Conservation (phyloP, 2,888 invertebrate species). For the Lordiphosa fenestrarum region DNA sequence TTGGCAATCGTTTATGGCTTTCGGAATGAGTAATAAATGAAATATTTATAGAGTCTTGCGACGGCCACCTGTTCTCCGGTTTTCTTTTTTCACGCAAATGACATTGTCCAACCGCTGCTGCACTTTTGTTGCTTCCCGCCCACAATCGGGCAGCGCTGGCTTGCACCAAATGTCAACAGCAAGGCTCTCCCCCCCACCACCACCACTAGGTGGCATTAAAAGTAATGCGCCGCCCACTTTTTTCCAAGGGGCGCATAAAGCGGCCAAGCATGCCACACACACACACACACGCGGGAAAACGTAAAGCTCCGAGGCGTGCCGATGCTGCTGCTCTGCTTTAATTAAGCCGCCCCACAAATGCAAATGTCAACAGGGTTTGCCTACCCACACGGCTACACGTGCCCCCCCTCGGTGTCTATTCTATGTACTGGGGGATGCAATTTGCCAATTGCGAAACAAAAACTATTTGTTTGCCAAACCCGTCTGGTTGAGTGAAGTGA, state of each 20-base stretch:
- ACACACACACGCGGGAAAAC: conserved; percentile 11
- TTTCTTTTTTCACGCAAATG: conserved; percentile 25
- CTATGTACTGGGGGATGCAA: conserved; percentile 20
- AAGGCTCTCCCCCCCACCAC: too few species aligned
- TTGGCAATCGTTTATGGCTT: too few species aligned
- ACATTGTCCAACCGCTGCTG: conserved; percentile 65
- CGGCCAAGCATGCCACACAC: conserved; percentile 17
- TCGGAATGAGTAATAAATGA: neutral
- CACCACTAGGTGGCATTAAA: conserved; percentile 11
- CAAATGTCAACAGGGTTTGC: conserved; percentile 55
- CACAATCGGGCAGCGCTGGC: conserved; percentile 13
- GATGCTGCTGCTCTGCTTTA: conserved; percentile 50
- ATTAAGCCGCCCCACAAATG: conserved; percentile 57
- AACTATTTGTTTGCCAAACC: conserved; percentile 57
- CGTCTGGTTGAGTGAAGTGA: conserved; percentile 31
- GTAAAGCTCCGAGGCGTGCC: conserved; percentile 57
- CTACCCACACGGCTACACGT: conserved; percentile 23
- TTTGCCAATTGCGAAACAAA: conserved; percentile 11
- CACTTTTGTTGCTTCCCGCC: conserved; percentile 52
- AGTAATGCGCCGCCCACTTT: conserved; percentile 5
- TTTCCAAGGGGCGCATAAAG: conserved; percentile 3
- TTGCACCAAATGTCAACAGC: conserved; percentile 19
- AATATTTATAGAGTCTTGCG: neutral
- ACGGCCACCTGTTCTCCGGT: too few species aligned
- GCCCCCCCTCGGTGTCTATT: conserved; percentile 36